Evolutionary conservation across 2,888 invertebrate species (phyloP), one percentile per base, ranked within the genome.

Genomic region (Drosophila meridionalis): DNA sequence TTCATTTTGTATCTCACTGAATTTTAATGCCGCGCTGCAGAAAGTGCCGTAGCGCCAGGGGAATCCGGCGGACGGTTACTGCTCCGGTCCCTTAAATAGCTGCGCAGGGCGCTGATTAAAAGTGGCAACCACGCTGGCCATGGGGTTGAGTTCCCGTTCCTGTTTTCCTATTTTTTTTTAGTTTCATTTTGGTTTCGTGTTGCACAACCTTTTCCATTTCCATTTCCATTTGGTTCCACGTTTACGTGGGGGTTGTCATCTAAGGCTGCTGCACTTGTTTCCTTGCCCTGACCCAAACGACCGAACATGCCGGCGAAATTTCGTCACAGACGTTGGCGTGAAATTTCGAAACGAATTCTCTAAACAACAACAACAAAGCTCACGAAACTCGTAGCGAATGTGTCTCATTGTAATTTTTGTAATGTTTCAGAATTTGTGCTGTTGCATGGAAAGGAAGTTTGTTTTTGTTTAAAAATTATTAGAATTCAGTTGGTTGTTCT

Each of bases 281-380:
- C 66, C 52, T 57, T 59, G 34, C 32, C 50, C 32, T 50, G 60
- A 60, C 60, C 60, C 60, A 38, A 38, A n/a, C 50, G 47, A 57
- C 57, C 48, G 45, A 38, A 36, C 48, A 42, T 45, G 40, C 14
- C 36, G 58, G 20, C 14, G 20, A 56, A 87, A 89, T 89, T 92
- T 92, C 87, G 84, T 88, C 90, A 90, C 91, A 91, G 90, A 89
- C 81, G 87, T 88, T 91, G 80, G 87, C 90, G 83, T 92, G 91
- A 91, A 91, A 91, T 91, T 91, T 91, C 91, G 91, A 75, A 91
- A 91, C 91, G 82, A 87, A 87, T 89, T 85, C 65, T 71, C 73
- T 66, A 74, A 80, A 73, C 65, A 73, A 72, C 11, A 55, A 58
- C 14, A 36, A 64, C 47, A 42, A 52, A 43, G 56, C 38, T 52